phyloP scores from a whole-genome alignment of 1,140 invertebrate species.

The Gryllus bimaculatus region DNA sequence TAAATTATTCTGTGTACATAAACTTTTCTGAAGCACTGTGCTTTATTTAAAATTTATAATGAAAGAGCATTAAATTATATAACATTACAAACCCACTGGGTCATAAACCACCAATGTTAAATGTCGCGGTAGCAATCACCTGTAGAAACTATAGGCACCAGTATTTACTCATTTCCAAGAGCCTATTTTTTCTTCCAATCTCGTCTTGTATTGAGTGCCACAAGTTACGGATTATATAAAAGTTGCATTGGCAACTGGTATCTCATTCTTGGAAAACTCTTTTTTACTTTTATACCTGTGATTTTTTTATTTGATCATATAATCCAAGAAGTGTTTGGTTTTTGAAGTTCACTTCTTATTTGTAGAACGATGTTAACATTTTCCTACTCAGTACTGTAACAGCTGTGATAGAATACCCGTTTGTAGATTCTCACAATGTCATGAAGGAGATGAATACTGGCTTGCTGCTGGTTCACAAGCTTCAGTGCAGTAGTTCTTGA shows the following conservation, averaged over 20 bases:
- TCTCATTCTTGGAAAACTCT: no score
- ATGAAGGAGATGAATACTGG: background rate
- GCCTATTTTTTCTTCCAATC: background rate
- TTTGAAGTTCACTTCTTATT: no score
- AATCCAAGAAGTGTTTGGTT: no score
- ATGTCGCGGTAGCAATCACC: constrained; percentile 20
- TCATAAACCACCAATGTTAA: constrained; percentile 11
- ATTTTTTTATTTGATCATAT: no score
- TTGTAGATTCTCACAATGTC: background rate
- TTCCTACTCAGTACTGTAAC: background rate
- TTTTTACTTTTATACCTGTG: no score
- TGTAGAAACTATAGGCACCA: constrained; percentile 17
- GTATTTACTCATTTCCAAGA: constrained; percentile 22
- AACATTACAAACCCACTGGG: background rate
- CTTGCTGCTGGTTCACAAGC: no score
- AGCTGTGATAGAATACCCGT: background rate
- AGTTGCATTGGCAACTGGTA: background rate
- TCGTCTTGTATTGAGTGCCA: background rate
- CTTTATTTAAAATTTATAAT: constrained; percentile 10
- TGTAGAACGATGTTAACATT: no score
- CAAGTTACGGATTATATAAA: background rate
- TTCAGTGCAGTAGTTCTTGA: no score
- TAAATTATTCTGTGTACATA: constrained; percentile 9
- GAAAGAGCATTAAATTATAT: constrained; percentile 9
- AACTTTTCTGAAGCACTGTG: constrained; percentile 12